Conservation (phyloP, 2,113 vertebrate species). For the Eira barbara region DNA sequence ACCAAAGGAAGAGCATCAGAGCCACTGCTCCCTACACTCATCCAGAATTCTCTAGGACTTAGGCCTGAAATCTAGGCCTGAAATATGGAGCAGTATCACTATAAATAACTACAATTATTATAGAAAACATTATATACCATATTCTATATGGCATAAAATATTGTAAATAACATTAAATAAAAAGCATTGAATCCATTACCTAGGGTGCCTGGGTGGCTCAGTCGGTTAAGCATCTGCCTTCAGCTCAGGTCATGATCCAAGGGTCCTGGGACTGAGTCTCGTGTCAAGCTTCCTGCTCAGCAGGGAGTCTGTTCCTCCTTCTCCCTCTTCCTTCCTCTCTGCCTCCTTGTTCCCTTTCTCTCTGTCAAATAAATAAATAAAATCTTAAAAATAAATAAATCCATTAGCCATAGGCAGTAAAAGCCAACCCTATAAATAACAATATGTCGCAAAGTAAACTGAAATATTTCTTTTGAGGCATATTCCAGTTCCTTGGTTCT, state of each 20-base stretch:
- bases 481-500: background rate
- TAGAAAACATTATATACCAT: background rate
- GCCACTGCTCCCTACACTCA: too few species aligned
- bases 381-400: background rate
- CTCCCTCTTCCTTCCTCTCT: too few species aligned
- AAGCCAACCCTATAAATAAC: background rate
- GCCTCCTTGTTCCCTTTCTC: too few species aligned
- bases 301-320: too few species aligned
- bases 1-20: background rate
- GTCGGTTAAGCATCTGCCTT: too few species aligned
- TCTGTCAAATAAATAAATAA: too few species aligned
- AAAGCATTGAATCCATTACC: background rate
- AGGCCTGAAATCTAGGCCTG: background rate
- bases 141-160: background rate
- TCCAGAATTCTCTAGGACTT: background rate
- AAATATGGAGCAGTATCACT: background rate
- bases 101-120: background rate
- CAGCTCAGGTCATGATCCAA: too few species aligned
- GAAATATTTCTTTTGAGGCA: background rate
- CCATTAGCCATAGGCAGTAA: background rate
- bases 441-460: background rate
- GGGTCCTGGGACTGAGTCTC: too few species aligned
- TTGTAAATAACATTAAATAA: background rate
- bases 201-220: too few species aligned
- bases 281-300: too few species aligned